Evolutionary conservation across 2,888 invertebrate genomes (phyloP), one percentile per base, ranked within the genome.

Genomic region (Rhabditoides inermis): DNA sequence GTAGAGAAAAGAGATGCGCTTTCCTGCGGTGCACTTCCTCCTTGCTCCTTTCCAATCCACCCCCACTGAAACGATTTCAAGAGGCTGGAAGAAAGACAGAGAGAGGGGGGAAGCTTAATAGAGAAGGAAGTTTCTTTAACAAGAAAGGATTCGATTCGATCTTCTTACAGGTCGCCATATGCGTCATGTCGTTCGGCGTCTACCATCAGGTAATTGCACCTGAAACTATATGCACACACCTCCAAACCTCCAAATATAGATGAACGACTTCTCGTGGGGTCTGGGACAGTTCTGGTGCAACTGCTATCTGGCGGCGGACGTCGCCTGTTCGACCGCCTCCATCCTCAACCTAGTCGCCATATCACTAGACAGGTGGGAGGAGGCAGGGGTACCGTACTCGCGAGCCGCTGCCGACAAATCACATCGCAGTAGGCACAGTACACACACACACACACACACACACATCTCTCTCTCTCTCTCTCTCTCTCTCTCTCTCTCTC

Each of bases 101-200:
- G n/a, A n/a, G n/a, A n/a, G n/a, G n/a, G n/a, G n/a, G n/a, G n/a
- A n/a, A n/a, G n/a, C n/a, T n/a, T n/a, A n/a, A n/a, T n/a, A n/a
- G n/a, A n/a, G n/a, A n/a, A n/a, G n/a, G n/a, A n/a, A n/a, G n/a
- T n/a, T n/a, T n/a, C n/a, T n/a, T n/a, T 6, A 32, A 32, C 7
- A 32, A 15, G 32, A 32, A 32, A 15, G 15, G n/a, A n/a, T n/a
- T n/a, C n/a, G n/a, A n/a, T n/a, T n/a, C n/a, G n/a, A n/a, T n/a
- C n/a, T n/a, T 22, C 55, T 59, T 69, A 40, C 62, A 72, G 72
- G 95, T 98, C 36, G 95, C 94, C 45, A 88, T 90, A 50, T 86
- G 91, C 64, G 95, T 94, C 66, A 95, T 95, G 95, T 94, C 95
- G 49, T 91, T 95, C 77, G 94, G 90, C 67, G 92, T 98, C 76